A percentile compares a stretch with the other conserved stretches of the same genome.
These are phyloP conservation scores for Phaethornis superciliosus DNA, from an alignment of 2,113 vertebrate genomes.

Conservation along the genomic window DNA sequence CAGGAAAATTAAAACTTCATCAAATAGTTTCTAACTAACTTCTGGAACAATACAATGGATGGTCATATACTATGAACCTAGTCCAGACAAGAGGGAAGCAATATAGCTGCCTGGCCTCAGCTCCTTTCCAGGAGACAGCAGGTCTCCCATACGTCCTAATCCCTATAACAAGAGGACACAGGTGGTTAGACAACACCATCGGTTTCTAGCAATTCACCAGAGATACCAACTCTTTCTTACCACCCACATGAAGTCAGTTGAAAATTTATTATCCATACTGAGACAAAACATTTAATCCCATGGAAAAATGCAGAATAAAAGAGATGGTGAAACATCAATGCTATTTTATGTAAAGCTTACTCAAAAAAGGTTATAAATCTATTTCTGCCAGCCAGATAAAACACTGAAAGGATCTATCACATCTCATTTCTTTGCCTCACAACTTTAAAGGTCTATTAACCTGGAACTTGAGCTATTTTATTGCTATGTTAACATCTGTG, in stretches of 20 bases:
- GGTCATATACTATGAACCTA: not conserved
- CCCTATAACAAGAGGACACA: not conserved
- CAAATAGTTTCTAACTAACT: not conserved
- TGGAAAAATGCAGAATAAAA: not conserved
- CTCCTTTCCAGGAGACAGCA: not conserved
- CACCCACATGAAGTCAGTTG: not conserved
- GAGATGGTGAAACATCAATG: not conserved
- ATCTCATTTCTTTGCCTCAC: not conserved
- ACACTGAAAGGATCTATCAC: not conserved
- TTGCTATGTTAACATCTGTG: not conserved
- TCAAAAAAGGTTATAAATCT: conserved; percentile 5
- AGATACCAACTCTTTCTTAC: not conserved
- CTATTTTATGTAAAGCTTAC: not conserved
- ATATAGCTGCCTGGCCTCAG: not conserved
- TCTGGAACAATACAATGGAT: not conserved
- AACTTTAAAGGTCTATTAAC: not conserved
- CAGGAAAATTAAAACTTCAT: not conserved
- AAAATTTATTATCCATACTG: not conserved
- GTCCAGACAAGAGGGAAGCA: not conserved
- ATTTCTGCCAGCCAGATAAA: not conserved
- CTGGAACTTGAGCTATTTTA: not conserved
- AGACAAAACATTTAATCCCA: not conserved
- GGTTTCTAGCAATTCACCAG: not conserved
- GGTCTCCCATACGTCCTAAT: not conserved
- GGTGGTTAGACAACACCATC: not conserved